These are phyloP conservation scores for Leptopterna dolabrata DNA, from an alignment of 2,888 invertebrate genomes.

Conservation along the genomic window DNA sequence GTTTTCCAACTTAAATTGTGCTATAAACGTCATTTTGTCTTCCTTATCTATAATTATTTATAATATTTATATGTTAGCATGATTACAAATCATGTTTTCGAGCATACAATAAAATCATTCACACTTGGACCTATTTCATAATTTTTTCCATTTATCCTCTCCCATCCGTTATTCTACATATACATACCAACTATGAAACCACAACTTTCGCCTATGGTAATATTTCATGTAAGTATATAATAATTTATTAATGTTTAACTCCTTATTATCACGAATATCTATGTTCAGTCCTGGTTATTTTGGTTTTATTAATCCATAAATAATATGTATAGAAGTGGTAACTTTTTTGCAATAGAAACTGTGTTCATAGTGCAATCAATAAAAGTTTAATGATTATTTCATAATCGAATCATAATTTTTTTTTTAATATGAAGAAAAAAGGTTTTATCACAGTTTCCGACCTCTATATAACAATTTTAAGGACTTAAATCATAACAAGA, in stretches of 20 bases:
- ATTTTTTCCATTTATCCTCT: conserved; percentile 38
- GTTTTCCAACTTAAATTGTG: conserved; percentile 54
- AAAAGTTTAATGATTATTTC: neutral
- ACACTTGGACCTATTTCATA: conserved; percentile 58
- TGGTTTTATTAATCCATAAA: conserved; percentile 52
- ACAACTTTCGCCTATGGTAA: conserved; percentile 54
- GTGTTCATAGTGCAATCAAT: conserved; percentile 57
- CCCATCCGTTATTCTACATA: conserved; percentile 36
- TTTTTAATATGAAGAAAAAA: conserved; percentile 47
- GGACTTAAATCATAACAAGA: neutral
- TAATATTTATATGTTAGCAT: conserved; percentile 42
- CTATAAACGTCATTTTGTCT: conserved; percentile 55
- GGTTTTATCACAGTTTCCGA: conserved; percentile 51
- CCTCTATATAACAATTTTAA: conserved; percentile 39
- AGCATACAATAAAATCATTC: conserved; percentile 16
- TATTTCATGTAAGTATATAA: conserved; percentile 51
- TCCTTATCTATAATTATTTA: conserved; percentile 44
- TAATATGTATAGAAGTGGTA: conserved; percentile 38
- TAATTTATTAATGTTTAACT: conserved; percentile 49
- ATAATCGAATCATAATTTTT: conserved; percentile 16
- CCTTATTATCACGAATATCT: conserved; percentile 60
- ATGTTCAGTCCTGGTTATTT: conserved; percentile 59
- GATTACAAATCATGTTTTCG: conserved; percentile 50
- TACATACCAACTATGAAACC: conserved; percentile 55
- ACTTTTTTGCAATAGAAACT: conserved; percentile 55